Percentiles rank a stretch among this genome's conserved stretches.
These are phyloP conservation scores for Melanogrammus aeglefinus DNA, from an alignment of 2,797 vertebrate genomes.

Conservation along the genomic window DNA sequence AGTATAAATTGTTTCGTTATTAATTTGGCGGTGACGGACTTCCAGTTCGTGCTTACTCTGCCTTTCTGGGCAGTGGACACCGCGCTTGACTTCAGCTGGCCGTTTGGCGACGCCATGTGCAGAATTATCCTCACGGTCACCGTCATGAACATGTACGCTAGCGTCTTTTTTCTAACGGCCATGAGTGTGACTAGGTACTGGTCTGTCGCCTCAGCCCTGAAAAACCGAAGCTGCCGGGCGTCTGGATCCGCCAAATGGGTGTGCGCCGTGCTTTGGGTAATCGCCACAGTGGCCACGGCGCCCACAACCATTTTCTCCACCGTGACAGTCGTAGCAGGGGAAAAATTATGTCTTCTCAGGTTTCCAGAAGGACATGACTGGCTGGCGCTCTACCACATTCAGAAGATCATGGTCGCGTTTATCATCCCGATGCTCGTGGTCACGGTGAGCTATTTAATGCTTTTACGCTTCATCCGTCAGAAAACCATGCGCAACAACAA, in stretches of 20 bases:
- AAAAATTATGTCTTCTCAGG: slow-evolving; percentile 76
- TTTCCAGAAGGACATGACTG: slow-evolving; percentile 77
- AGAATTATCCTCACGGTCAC: slow-evolving; percentile 78
- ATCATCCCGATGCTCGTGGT: slow-evolving; percentile 76
- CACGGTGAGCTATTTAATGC: slow-evolving; percentile 72
- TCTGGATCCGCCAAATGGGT: slow-evolving; percentile 66
- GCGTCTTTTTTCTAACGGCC: slow-evolving; percentile 80
- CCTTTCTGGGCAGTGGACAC: slow-evolving; percentile 84
- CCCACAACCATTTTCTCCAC: slow-evolving; percentile 76
- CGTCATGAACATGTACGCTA: slow-evolving; percentile 85
- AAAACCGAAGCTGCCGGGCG: slow-evolving; percentile 44
- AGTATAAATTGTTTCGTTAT: slow-evolving; percentile 76
- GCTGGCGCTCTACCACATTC: slow-evolving; percentile 80
- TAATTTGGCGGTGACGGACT: slow-evolving; percentile 79
- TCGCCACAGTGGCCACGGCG: slow-evolving; percentile 71
- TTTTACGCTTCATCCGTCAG: slow-evolving; percentile 67
- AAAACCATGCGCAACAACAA: slow-evolving; percentile 63
- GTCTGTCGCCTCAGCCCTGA: slow-evolving; percentile 70
- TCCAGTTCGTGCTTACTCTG: slow-evolving; percentile 81
- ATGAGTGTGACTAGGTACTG: slow-evolving; percentile 81
- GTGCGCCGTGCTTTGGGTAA: slow-evolving; percentile 74
- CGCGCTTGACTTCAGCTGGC: slow-evolving; percentile 82
- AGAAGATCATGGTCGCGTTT: slow-evolving; percentile 80
- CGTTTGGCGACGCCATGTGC: slow-evolving; percentile 81
- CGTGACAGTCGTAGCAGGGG: slow-evolving; percentile 72